Base-by-base conservation (phyloP, 2,113 vertebrate species). In the Antechinus stuartii region DNA sequence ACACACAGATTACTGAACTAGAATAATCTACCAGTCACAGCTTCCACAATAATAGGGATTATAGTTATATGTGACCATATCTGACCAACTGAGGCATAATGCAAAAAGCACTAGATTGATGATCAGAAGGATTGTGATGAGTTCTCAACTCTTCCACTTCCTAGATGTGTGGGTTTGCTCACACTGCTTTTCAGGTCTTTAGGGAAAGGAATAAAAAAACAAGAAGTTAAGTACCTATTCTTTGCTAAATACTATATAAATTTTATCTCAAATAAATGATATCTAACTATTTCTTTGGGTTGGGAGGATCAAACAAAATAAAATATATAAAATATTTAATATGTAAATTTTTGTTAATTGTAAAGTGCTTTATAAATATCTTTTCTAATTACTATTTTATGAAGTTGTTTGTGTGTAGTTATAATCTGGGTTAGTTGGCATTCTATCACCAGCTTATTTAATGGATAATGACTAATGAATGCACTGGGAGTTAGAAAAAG, bases 401-500 rank as follows among this genome's bases (percentile, higher is more conserved):
- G 47, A 90, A 16, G 23, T 92, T 93, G 89, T 47, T 57, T n/a
- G 89, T 46, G 42, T 96, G 84, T 92, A 89, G 52, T 90, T 93
- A 92, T 47, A 76, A 90, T 91, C 49, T 50, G 91, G 95, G 95
- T 97, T 94, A 97, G 95, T 76, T 54, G 55, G 90, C 90, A 94
- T 91, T 94, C 94, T 55, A 90, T n/a, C 42, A 91, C 47, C 90
- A 90, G 46, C 47, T 52, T 27, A 12, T 90, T 90, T 91, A 94
- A 89, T 12, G 93, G 91, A n/a, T 16, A 50, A 68, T 46, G 68
- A 91, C 50, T 42, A 90, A 94, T 96, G 91, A 90, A 94, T 96
- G 91, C 94, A 93, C 76, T 68, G 6, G 93, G 76, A 27, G 35
- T 95, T 2, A 90, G 98, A 98, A 96, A 93, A 97, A 98, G 98